Conservation (phyloP, 2,797 vertebrate genomes). For the Leptoclinus maculatus region DNA sequence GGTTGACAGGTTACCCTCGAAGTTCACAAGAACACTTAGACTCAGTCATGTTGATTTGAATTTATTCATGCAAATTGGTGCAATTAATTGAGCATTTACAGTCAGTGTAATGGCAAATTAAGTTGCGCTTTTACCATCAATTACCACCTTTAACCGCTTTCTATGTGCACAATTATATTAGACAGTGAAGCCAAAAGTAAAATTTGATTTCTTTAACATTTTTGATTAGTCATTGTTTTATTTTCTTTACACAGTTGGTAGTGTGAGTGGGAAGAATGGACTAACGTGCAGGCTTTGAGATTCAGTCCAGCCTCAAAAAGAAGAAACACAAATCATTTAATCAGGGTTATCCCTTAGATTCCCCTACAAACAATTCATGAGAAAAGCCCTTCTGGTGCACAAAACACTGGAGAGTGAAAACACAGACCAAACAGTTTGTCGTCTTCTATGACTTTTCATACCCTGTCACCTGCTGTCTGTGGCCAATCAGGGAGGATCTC, state of each 20-base stretch:
- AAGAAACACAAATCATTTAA: neutral
- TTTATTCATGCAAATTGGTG: no score
- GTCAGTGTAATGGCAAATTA: neutral
- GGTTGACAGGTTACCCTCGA: constrained; percentile 13
- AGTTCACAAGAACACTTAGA: neutral
- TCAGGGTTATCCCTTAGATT: neutral
- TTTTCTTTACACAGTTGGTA: neutral
- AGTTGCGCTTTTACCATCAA: neutral
- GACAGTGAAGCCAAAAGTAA: no score
- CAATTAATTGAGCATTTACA: neutral
- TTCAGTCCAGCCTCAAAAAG: neutral
- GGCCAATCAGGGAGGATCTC: neutral
- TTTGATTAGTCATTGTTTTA: neutral
- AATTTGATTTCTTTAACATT: no score
- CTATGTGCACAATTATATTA: neutral
- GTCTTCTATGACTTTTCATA: neutral
- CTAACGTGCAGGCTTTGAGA: neutral
- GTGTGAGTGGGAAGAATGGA: neutral
- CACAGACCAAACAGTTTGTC: neutral
- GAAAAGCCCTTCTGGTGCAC: neutral
- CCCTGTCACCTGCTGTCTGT: neutral
- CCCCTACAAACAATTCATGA: neutral
- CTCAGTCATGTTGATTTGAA: neutral
- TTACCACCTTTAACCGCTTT: neutral
- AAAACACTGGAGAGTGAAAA: neutral